A percentile compares a stretch with the other conserved stretches of the same genome.
Evolutionary conservation across 2,888 invertebrate species (phyloP).

Genomic region (Xestoiulus laeticollis): DNA sequence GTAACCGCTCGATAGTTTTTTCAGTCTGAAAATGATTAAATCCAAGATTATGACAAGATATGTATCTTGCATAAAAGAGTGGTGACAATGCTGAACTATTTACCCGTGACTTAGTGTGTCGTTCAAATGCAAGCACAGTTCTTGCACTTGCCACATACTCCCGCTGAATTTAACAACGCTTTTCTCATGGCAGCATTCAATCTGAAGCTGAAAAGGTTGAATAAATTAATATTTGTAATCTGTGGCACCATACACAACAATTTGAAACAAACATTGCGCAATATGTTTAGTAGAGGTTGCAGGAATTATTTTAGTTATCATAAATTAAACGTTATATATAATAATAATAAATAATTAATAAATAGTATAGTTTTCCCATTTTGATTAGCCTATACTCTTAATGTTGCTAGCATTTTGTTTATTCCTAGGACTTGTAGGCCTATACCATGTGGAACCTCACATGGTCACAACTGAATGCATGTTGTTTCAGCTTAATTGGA

Average conservation of each 20-base stretch:
- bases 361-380: too few species aligned
- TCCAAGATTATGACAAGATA: background rate
- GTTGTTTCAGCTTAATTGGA: too few species aligned
- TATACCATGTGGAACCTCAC: too few species aligned
- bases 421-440: too few species aligned
- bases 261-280: background rate
- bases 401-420: too few species aligned
- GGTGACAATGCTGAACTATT: background rate
- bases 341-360: too few species aligned
- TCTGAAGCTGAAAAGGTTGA: slow-evolving; percentile 41
- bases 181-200: slow-evolving; percentile 4
- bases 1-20: slow-evolving; percentile 63
- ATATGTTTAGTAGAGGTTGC: too few species aligned
- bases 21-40: slow-evolving; percentile 49
- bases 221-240: background rate
- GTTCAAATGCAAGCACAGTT: slow-evolving; percentile 53
- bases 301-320: too few species aligned
- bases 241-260: background rate
- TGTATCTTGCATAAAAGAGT: background rate
- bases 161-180: slow-evolving; percentile 32
- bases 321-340: too few species aligned
- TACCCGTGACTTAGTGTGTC: slow-evolving; percentile 53
- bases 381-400: too few species aligned
- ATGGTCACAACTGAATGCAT: too few species aligned
- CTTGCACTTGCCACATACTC: slow-evolving; percentile 50